These are phyloP conservation scores for Sinelater perroti DNA, from an alignment of 2,888 invertebrate genomes.

Conservation along the genomic window DNA sequence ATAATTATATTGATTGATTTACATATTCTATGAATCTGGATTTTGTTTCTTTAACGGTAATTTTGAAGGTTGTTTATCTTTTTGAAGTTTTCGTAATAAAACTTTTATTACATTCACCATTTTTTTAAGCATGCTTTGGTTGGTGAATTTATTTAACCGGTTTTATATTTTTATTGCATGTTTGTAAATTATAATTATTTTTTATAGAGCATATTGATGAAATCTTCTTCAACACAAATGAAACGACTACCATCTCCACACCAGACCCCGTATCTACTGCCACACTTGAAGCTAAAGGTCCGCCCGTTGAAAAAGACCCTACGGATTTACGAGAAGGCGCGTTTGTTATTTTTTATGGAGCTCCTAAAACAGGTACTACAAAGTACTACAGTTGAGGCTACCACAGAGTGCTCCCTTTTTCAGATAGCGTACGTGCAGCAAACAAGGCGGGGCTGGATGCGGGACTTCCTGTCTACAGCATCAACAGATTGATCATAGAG, in stretches of 20 bases:
- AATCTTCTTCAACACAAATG: too few relatives aligned
- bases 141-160: too few relatives aligned
- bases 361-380: conserved; percentile 57
- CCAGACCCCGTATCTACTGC: conserved; percentile 52
- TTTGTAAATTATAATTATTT: too few relatives aligned
- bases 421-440: conserved; percentile 53
- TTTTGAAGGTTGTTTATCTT: too few relatives aligned
- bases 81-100: too few relatives aligned
- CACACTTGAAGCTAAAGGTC: conserved; percentile 36
- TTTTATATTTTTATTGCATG: too few relatives aligned
- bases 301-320: conserved; percentile 24
- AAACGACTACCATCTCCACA: too few relatives aligned
- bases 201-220: conserved; percentile 22
- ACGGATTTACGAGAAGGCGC: conserved; percentile 49
- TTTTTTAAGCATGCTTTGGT: too few relatives aligned
- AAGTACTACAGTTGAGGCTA: neutral
- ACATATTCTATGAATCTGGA: too few relatives aligned
- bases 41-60: too few relatives aligned
- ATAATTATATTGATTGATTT: too few relatives aligned
- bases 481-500: conserved; percentile 64
- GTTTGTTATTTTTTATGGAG: conserved; percentile 62
- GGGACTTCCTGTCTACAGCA: conserved; percentile 61
- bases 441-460: conserved; percentile 59
- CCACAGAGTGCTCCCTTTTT: conserved; percentile 19
- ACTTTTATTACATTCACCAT: too few relatives aligned